Base-by-base conservation (phyloP, 2,113 vertebrate species). In the Alces alces region DNA sequence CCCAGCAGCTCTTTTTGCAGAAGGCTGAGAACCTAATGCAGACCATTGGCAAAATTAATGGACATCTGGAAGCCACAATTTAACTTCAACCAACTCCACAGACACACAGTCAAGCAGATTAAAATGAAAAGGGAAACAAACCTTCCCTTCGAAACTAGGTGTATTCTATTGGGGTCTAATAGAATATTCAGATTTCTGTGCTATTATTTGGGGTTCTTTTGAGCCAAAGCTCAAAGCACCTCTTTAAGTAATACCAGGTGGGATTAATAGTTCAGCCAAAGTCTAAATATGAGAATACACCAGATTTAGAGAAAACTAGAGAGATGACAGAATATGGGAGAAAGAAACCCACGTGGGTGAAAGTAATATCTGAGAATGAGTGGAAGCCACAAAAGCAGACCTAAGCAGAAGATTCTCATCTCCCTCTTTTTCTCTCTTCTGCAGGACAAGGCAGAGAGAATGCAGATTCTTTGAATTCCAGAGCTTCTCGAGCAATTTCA, bases 401-500 rank as follows among this genome's bases (percentile, higher is more conserved):
- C 3, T 1, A 91, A 86, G 70, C 54, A 15, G n/a, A 93, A 91
- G 58, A 92, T 30, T 95, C 39, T 92, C 89, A 64, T 84, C 76
- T 86, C 73, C 28, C 33, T 82, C 39, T 94, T 90, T 83, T 87
- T 86, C 13, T 89, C 64, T 95, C 47, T 61, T 80, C 66, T 83
- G 80, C 86, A 91, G 95, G 91, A 97, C 47, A 0, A 15, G 2
- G 83, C 88, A 66, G 88, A 94, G 70, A 88, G 87, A 96, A 95
- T n/a, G 14, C 83, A 87, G 96, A 98, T 97, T 98, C 98, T 95
- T 98, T 8, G 73, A 97, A 98, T 98, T 98, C 98, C 98, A 97
- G 79, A 10, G 95, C 92, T 97, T 93, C 83, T 0, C 9, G 13
- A 82, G 89, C 28, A 93, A 97, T 93, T 98, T 97, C 97, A 97